Evolutionary conservation across 2,888 invertebrate species (phyloP).

Genomic region (Thecophora atra): DNA sequence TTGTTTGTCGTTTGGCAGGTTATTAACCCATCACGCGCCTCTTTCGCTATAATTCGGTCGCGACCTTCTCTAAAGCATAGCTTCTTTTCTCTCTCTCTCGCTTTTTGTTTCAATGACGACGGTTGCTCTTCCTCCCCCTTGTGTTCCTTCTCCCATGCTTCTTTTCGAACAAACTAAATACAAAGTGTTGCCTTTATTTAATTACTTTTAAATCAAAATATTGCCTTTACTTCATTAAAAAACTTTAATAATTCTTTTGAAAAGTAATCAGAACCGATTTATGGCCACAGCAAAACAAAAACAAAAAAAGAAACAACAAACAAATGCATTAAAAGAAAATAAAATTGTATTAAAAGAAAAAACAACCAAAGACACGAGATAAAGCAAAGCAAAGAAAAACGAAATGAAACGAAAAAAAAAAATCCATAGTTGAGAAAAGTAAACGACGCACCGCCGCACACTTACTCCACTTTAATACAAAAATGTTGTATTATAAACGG

Average conservation of each 20-base stretch:
- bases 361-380: conserved; percentile 11
- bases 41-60: not conserved
- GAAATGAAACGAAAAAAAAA: not conserved
- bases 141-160: not conserved
- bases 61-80: not conserved
- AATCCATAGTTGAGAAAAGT: not conserved
- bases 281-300: too few relatives aligned
- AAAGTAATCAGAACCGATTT: too few relatives aligned
- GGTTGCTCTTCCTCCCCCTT: not conserved
- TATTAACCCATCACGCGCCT: conserved; percentile 19
- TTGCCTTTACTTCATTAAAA: too few relatives aligned
- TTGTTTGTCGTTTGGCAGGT: conserved; percentile 16
- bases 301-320: too few relatives aligned
- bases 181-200: too few relatives aligned
- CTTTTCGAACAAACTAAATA: too few relatives aligned
- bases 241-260: too few relatives aligned
- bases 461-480: conserved; percentile 33
- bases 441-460: not conserved
- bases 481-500: conserved; percentile 45
- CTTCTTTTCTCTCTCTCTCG: not conserved
- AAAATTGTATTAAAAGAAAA: too few relatives aligned
- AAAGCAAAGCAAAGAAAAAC: not conserved
- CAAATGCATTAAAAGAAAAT: too few relatives aligned
- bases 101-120: not conserved
- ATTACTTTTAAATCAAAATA: too few relatives aligned